Evolutionary conservation across 2,113 vertebrate species (phyloP).

Genomic region (Triplophysa siluroides): DNA sequence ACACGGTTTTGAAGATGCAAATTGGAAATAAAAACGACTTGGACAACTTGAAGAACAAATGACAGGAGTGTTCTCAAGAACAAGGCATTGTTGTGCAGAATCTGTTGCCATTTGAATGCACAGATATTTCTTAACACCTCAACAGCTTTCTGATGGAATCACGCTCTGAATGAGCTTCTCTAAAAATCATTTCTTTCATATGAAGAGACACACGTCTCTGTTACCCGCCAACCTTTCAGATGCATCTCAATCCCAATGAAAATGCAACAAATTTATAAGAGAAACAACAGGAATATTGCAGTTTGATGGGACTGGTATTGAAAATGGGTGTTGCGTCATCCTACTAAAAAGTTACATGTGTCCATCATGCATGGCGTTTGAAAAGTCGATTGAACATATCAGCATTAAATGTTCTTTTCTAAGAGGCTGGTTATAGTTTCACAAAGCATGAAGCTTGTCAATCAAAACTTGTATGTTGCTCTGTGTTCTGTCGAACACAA

Average conservation of each 20-base stretch:
- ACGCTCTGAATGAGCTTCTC: conserved; percentile 8
- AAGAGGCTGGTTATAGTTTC: no score
- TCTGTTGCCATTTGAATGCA: conserved; percentile 2
- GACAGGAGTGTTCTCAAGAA: background rate
- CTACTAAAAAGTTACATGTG: background rate
- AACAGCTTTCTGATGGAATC: background rate
- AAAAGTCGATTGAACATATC: no score
- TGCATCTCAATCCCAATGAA: conserved; percentile 19
- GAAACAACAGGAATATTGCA: background rate
- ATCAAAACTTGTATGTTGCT: no score
- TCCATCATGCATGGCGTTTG: no score
- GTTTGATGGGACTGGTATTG: conserved; percentile 28
- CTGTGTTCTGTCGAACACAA: no score
- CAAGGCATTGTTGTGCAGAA: background rate
- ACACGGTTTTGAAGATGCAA: no score
- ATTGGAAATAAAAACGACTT: background rate
- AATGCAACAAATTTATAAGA: conserved; percentile 18
- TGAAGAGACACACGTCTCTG: conserved; percentile 7
- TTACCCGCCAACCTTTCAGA: conserved; percentile 25
- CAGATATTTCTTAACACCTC: background rate
- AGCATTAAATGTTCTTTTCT: no score
- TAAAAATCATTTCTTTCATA: conserved; percentile 16
- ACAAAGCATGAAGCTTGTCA: no score
- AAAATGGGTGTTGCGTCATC: background rate
- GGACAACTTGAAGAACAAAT: background rate